These are phyloP conservation scores for Calephelis perditalis DNA, from an alignment of 2,888 invertebrate species.

Conservation along the genomic window DNA sequence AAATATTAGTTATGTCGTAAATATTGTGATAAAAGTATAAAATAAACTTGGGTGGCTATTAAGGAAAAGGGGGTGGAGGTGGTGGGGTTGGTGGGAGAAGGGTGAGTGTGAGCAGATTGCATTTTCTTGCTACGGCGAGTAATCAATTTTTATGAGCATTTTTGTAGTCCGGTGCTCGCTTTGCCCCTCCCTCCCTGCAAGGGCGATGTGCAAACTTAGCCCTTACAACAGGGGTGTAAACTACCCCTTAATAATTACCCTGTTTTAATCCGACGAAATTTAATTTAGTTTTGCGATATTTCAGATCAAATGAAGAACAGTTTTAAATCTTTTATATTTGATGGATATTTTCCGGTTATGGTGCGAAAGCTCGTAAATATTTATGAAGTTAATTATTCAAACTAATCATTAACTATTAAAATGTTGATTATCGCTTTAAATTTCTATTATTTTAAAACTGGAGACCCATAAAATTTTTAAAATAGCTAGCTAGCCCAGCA, in stretches of 20 bases:
- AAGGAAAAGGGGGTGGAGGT: slow-evolving; percentile 38
- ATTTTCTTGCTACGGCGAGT: slow-evolving; percentile 69
- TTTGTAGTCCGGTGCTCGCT: slow-evolving; percentile 50
- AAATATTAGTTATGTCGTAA: slow-evolving; percentile 39
- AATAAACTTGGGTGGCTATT: slow-evolving; percentile 58
- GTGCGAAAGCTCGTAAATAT: slow-evolving; percentile 3
- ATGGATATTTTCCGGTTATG: slow-evolving; percentile 13
- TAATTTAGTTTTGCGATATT: slow-evolving; percentile 24
- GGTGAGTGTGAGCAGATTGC: slow-evolving; percentile 57
- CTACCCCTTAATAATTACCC: slow-evolving; percentile 29
- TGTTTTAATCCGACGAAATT: slow-evolving; percentile 31
- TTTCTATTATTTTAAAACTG: no score
- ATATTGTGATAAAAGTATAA: slow-evolving; percentile 54
- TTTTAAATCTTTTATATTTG: slow-evolving; percentile 20
- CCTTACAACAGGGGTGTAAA: slow-evolving; percentile 25
- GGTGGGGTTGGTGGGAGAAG: slow-evolving; percentile 29
- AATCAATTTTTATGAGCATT: slow-evolving; percentile 73
- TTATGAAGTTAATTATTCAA: slow-evolving; percentile 13
- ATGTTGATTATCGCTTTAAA: not conserved
- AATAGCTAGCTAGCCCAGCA: no score
- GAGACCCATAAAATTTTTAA: no score
- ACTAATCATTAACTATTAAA: slow-evolving; percentile 11
- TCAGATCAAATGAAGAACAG: slow-evolving; percentile 18
- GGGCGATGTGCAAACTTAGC: slow-evolving; percentile 31
- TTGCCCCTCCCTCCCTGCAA: slow-evolving; percentile 30